These are phyloP conservation scores for Podilymbus podiceps DNA, from an alignment of 2,113 vertebrate species.

Conservation along the genomic window DNA sequence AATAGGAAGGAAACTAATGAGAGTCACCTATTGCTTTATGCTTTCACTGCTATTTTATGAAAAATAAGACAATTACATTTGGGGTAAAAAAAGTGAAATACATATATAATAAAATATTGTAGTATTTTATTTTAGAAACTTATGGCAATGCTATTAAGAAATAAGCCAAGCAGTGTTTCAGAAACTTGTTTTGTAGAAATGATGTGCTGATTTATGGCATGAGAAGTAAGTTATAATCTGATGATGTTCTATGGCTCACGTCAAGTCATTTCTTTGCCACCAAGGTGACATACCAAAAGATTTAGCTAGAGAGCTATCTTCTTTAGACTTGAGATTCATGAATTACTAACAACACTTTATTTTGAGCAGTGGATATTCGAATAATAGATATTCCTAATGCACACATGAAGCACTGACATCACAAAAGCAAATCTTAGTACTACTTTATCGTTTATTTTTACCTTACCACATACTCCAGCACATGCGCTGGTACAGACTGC, in stretches of 20 bases:
- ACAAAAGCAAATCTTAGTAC: neutral
- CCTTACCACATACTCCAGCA: neutral
- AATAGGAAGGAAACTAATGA: neutral
- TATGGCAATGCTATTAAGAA: neutral
- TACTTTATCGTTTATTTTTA: neutral
- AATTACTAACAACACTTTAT: neutral
- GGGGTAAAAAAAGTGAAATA: neutral
- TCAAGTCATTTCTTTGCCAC: neutral
- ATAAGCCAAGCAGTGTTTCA: neutral
- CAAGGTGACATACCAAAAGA: neutral
- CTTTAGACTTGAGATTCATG: neutral
- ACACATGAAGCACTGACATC: neutral
- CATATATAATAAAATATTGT: neutral
- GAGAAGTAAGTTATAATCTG: neutral
- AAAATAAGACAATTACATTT: neutral
- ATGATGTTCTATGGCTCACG: neutral
- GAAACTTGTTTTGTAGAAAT: neutral
- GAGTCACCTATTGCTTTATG: neutral
- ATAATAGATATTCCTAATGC: neutral
- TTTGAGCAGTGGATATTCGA: neutral
- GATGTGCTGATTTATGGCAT: neutral
- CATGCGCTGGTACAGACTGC: neutral
- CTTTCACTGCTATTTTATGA: neutral
- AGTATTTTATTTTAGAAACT: neutral
- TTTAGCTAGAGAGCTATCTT: neutral